Evolutionary conservation across 2,113 vertebrate genomes (phyloP), one percentile per base, ranked within the genome.

Genomic region (Ptilorrhoa leucosticta): DNA sequence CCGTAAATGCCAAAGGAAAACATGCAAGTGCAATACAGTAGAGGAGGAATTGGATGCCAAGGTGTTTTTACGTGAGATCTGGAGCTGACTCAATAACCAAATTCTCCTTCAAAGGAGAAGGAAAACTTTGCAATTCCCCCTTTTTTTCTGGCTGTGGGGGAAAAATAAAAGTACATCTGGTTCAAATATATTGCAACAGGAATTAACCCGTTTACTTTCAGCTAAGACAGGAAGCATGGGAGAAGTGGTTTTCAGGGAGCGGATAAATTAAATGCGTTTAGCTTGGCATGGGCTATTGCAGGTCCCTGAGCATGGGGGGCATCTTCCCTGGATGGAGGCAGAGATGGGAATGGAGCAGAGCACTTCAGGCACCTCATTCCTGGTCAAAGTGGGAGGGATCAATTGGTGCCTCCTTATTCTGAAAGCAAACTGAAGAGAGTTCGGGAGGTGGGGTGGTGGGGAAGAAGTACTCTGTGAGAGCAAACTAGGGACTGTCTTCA

Each of bases 171-270:
- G 65, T 83, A 73, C 92, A 95, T 83, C 84, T 96, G 87, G 51
- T 94, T 96, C 79, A 71, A 51, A 89, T 94, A 63, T 70, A 71
- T 48, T 78, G 39, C 68, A 91, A 53, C 24, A 80, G 39, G 63
- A 92, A 81, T 95, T 92, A 95, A 91, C 45, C 61, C 27, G 0
- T 90, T 70, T 72, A 50, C 70, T 82, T 93, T 96, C 87, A 87
- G 50, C 42, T 83, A 70, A 91, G n/a, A 39, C 39, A 48, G 82
- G 61, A 76, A 76, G 50, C 85, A 47, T 57, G 82, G 54, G 57
- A 93, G 79, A 97, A 82, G 81, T 26, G 44, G 19, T 70, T 89
- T 70, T 94, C 81, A 45, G 78, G 79, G 87, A 75, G 80, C 2
- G 2, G 75, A 58, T 61, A 48, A 73, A 81, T 69, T 15, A 68